phyloP scores from a whole-genome alignment of 2,113 vertebrate genomes.

The Alexandromys fortis region DNA sequence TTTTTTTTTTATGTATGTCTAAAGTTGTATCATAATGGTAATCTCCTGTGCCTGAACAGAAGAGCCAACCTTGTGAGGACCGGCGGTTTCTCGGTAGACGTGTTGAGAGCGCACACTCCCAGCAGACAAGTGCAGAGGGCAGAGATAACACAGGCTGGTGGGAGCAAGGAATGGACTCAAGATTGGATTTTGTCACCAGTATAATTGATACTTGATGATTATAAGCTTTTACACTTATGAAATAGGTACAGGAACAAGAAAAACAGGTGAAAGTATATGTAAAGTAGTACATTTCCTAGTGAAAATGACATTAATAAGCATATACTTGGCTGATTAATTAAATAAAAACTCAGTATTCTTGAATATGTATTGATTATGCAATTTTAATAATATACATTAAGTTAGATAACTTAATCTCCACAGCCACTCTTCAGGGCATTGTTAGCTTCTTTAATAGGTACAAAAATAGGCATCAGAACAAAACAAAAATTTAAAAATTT shows the following conservation, averaged over 20 bases:
- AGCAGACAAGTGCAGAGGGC: background rate
- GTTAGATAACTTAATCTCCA: background rate
- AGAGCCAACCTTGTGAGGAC: background rate
- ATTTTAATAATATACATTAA: background rate
- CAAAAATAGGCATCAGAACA: background rate
- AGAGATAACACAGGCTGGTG: background rate
- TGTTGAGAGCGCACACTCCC: background rate
- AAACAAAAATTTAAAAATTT: background rate
- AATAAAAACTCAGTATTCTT: slow-evolving; percentile 30
- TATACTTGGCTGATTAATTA: background rate
- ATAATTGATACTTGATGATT: background rate
- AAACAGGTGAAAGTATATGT: background rate
- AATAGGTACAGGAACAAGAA: background rate
- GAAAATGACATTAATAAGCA: background rate
- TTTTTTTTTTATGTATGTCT: background rate
- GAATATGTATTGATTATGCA: background rate
- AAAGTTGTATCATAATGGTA: background rate
- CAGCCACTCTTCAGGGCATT: background rate
- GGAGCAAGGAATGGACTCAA: background rate
- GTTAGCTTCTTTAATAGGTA: background rate
- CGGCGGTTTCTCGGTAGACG: background rate
- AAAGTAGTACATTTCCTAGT: background rate
- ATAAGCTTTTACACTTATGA: background rate
- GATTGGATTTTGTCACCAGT: background rate
- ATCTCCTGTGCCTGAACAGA: background rate